Base-by-base conservation (phyloP, 2,113 vertebrate species). In the Ginglymostoma cirratum region DNA sequence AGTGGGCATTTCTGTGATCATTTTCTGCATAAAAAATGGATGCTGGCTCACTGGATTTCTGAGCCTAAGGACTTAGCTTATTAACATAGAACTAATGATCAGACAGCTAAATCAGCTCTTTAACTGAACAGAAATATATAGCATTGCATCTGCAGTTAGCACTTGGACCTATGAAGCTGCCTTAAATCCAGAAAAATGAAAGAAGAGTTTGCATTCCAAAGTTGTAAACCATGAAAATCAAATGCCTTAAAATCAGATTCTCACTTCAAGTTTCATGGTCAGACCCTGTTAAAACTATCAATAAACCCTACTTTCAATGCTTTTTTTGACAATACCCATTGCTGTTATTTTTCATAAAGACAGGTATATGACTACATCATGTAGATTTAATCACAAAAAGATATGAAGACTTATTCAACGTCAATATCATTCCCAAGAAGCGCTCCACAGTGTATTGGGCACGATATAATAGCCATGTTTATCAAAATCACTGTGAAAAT, bases 321-420 rank as follows among this genome's bases (percentile, higher is more conserved):
- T 34, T 52, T 95, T 95, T 95, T 52, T 95, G 67, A 95, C 42
- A 95, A 52, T 95, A 70, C 30, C 69, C 67, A 48, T 70, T 27
- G 42, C 94, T 34, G 94, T 72, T 52, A 95, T 76, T 76, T 95
- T 95, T 95, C 67, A 95, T 70, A 72, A 72, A 48, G 93, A 52
- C 94, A 95, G 45, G 69, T 72, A 72, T 72, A 95, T 95, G 94
- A 72, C 94, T 95, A 69, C 24, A 34, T 72, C 38, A 72, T 52
- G 30, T 95, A 72, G 94, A 34, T 95, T 76, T 95, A 95, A 95
- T 76, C 69, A 24, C 42, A 95, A 19, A 72, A 95, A 48, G 67
- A 95, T 42, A 94, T 89, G 69, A 67, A 52, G 24, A 72, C 94
- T 76, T 95, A 34, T 95, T 48, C 67, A 72, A 19, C 5, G 52